A percentile compares a stretch with the other conserved stretches of the same genome.
phyloP scores from a whole-genome alignment of 2,888 invertebrate genomes.

The Hedychridium roseum region DNA sequence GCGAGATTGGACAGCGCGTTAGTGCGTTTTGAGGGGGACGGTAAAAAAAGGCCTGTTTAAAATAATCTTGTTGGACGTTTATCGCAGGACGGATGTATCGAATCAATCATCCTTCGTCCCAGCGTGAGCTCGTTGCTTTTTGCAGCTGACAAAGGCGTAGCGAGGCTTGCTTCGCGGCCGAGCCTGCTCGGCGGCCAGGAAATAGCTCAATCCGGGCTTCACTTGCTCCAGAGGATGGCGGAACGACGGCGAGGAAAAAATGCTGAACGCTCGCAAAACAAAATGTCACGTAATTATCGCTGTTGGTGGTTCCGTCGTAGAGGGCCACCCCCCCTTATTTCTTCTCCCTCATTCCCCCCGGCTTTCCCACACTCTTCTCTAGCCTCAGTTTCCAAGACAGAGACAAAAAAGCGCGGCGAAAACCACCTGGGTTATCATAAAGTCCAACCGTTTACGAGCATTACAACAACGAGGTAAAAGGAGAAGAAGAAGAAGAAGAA shows the following conservation, averaged over 20 bases:
- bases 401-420: slow-evolving; percentile 35
- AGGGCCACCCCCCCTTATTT: background rate
- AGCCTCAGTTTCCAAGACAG: slow-evolving; percentile 10
- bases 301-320: slow-evolving; percentile 51
- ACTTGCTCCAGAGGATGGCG: slow-evolving; percentile 12
- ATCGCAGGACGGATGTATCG: too few species aligned
- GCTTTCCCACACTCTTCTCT: background rate
- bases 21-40: too few species aligned
- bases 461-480: too few species aligned
- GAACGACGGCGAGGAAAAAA: slow-evolving; percentile 44
- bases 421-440: slow-evolving; percentile 45
- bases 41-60: too few species aligned
- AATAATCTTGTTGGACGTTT: too few species aligned
- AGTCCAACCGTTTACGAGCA: slow-evolving; percentile 50
- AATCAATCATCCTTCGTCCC: too few species aligned
- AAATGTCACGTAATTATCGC: slow-evolving; percentile 58
- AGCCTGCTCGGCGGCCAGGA: too few species aligned
- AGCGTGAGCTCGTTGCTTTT: too few species aligned
- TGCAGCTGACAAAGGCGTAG: too few species aligned
- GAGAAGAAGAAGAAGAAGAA: too few species aligned
- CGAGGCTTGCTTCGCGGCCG: too few species aligned
- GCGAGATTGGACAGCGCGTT: too few species aligned
- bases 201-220: slow-evolving; percentile 8
- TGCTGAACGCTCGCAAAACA: slow-evolving; percentile 49
- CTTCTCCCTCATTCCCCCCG: slow-evolving; percentile 14